phyloP scores from a whole-genome alignment of 2,113 vertebrate genomes.

The Otis tarda region DNA sequence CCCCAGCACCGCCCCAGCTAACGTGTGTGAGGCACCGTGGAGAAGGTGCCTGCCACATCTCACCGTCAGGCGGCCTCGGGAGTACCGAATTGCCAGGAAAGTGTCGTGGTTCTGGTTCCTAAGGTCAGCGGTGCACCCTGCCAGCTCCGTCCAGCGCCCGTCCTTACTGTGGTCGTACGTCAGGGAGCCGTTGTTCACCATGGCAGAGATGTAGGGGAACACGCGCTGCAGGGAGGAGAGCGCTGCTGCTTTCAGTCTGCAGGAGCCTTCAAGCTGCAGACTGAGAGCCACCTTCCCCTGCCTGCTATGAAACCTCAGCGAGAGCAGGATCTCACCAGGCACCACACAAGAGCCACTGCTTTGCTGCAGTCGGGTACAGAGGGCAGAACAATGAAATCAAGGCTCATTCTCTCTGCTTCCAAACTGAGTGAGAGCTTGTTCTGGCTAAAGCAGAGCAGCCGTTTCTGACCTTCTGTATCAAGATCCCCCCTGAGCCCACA shows the following conservation, averaged over 20 bases:
- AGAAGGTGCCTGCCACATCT: neutral
- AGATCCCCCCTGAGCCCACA: neutral
- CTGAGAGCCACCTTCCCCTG: neutral
- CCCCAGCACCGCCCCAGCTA: neutral
- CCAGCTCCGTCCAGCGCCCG: conserved; percentile 88
- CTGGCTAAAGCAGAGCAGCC: neutral
- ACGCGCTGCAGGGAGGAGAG: conserved; percentile 78
- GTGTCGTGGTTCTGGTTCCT: conserved; percentile 94
- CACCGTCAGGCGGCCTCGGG: conserved; percentile 92
- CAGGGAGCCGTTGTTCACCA: conserved; percentile 96
- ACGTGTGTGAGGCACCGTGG: fast-evolving
- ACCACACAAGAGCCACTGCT: neutral
- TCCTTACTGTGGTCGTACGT: conserved; percentile 95
- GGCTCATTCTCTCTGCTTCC: neutral
- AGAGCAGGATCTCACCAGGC: neutral
- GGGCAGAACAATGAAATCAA: neutral
- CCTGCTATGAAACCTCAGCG: neutral
- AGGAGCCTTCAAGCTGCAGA: neutral
- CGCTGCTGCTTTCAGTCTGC: neutral
- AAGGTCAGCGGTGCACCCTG: conserved; percentile 91
- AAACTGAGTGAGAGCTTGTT: neutral
- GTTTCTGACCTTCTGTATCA: neutral
- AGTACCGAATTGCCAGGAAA: conserved; percentile 95
- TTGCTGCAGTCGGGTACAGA: fast-evolving
- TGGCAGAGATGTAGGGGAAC: conserved; percentile 94